Base-by-base conservation (phyloP, 2,888 invertebrate species). In the Mythimna pallens region DNA sequence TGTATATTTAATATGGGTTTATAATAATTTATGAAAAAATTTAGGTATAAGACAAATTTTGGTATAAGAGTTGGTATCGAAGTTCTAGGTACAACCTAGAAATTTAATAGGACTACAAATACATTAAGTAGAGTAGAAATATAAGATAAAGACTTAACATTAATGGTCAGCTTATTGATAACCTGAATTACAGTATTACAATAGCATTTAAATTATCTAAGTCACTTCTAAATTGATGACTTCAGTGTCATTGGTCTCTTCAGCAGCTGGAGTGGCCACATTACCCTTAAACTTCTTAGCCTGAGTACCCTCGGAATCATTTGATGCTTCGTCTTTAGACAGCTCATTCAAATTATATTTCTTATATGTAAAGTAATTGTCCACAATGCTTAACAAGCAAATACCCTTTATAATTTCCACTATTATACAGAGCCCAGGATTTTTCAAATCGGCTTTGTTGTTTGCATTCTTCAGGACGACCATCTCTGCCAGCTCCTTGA, bases 281-380 rank as follows among this genome's bases (percentile, higher is more conserved):
- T 90, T 90, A 83, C 92, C 89, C 86, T 96, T 96, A 80, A 95
- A 93, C 84, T 95, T 95, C 88, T 96, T 96, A 3, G 96, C 93
- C 89, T 95, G 93, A 55, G 92, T 92, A 84, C 88, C 96, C 72
- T 94, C 96, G 5, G 89, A 81, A 76, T 96, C 96, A 86, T 92
- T 93, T n/a, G 84, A 76, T 54, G 89, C 65, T 62, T 96, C 95
- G 10, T 95, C 95, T 86, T 96, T 96, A 86, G 93, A 94, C 80
- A 97, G 89, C 92, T 98, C 98, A 76, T 97, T 92, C 75, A 99
- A 94, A 95, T 99, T 99, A 93, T 98, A 99, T 91, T 99, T 99
- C 86, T 98, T 98, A 90, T 97, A 97, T 81, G 97, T 97, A 87
- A 97, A 97, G 93, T 98, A 99, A 92, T 98, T 97, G 43, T 98